These are phyloP conservation scores for Schizaphis graminum DNA, from an alignment of 2,888 invertebrate genomes.

Conservation along the genomic window DNA sequence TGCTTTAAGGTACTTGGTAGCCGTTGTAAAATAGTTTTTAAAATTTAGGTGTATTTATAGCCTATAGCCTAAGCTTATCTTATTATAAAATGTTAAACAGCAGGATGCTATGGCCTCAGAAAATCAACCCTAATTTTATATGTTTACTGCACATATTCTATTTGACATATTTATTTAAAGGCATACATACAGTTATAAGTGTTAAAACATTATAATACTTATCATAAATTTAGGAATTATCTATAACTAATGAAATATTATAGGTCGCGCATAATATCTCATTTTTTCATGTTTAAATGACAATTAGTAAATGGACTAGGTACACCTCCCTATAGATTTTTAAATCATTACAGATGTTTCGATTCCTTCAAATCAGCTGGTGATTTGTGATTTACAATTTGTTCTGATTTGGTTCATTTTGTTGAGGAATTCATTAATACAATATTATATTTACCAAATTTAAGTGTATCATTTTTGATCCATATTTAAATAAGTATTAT, in stretches of 20 bases:
- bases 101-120: background rate
- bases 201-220: background rate
- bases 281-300: background rate
- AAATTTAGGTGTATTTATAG: background rate
- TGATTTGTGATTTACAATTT: background rate
- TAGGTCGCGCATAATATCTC: background rate
- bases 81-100: background rate
- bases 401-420: background rate
- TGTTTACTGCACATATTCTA: background rate
- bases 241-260: background rate
- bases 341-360: background rate
- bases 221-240: too few relatives aligned
- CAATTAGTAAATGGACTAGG: background rate
- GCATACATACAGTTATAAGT: background rate
- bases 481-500: background rate
- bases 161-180: background rate
- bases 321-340: background rate
- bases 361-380: background rate
- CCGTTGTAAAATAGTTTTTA: background rate
- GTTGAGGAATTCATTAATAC: background rate
- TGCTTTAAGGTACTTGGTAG: background rate
- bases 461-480: background rate
- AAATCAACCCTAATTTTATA: background rate
- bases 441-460: background rate
- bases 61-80: background rate